A percentile compares a stretch with the other conserved stretches of the same genome.
Conservation (phyloP, 2,113 vertebrate genomes). For the Archocentrus centrarchus region DNA sequence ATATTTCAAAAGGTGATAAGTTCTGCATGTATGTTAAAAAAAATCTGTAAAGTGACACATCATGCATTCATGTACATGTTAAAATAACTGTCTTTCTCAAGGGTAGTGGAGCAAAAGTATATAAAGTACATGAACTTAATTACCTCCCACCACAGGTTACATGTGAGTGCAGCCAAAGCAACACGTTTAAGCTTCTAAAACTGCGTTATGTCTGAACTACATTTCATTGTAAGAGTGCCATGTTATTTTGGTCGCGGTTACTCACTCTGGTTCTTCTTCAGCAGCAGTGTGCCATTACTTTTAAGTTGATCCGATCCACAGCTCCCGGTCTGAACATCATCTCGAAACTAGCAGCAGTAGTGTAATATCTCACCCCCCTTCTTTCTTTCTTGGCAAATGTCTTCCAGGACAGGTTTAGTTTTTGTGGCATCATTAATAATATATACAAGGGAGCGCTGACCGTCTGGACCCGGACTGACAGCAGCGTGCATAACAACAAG, state of each 20-base stretch:
- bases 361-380: background rate
- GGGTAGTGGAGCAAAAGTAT: background rate
- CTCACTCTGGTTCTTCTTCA: conserved; percentile 49
- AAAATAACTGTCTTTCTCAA: background rate
- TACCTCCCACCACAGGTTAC: background rate
- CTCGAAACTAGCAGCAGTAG: background rate
- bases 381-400: conserved; percentile 44
- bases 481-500: conserved; percentile 9
- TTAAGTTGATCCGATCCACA: background rate
- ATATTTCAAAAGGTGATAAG: background rate
- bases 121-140: background rate
- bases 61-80: background rate
- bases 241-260: background rate
- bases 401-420: conserved; percentile 48
- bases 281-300: background rate
- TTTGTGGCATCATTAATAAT: conserved; percentile 72
- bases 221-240: background rate
- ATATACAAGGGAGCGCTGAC: conserved; percentile 39
- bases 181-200: background rate
- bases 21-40: background rate
- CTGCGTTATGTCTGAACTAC: background rate
- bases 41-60: background rate
- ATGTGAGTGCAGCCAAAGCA: background rate
- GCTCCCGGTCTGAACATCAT: conserved; percentile 1
- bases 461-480: conserved; percentile 51